Conservation (phyloP, 2,797 vertebrate species). For the Lepus oiostolus region DNA sequence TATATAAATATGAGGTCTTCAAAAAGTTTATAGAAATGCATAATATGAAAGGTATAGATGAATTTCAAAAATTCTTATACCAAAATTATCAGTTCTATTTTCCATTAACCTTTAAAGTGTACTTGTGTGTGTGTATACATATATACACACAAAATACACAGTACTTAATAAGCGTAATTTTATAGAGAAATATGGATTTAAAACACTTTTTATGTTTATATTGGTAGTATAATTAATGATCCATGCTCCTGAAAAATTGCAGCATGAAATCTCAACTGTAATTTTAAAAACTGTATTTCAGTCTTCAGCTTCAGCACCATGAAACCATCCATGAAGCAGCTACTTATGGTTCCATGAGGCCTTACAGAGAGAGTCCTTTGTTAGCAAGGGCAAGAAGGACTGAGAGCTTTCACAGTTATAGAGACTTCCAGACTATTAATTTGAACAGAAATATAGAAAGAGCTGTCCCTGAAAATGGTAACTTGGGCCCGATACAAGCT, state of each 20-base stretch:
- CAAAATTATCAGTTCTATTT: no score
- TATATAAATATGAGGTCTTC: neutral
- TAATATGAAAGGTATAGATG: no score
- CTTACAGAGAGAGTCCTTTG: constrained; percentile 98
- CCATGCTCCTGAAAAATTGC: neutral
- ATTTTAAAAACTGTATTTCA: constrained; percentile 80
- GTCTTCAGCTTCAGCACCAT: constrained; percentile 95
- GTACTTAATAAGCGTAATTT: neutral
- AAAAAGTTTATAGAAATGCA: no score
- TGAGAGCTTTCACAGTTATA: constrained; percentile 96
- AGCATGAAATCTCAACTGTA: neutral
- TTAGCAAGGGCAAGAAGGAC: constrained; percentile 96
- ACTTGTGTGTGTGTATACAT: no score
- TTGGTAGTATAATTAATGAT: neutral
- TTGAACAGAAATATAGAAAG: constrained; percentile 92
- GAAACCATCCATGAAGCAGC: constrained; percentile 94
- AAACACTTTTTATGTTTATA: neutral
- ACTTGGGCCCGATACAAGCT: constrained; percentile 84
- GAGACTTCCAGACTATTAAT: constrained; percentile 95
- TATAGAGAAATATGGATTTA: neutral
- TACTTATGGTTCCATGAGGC: constrained; percentile 95
- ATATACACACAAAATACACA: no score
- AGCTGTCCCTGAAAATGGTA: constrained; percentile 82
- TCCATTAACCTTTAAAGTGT: no score
- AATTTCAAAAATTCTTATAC: no score